Base-by-base conservation (phyloP, 1,140 invertebrate species). In the Probaryconus sp. region DNA sequence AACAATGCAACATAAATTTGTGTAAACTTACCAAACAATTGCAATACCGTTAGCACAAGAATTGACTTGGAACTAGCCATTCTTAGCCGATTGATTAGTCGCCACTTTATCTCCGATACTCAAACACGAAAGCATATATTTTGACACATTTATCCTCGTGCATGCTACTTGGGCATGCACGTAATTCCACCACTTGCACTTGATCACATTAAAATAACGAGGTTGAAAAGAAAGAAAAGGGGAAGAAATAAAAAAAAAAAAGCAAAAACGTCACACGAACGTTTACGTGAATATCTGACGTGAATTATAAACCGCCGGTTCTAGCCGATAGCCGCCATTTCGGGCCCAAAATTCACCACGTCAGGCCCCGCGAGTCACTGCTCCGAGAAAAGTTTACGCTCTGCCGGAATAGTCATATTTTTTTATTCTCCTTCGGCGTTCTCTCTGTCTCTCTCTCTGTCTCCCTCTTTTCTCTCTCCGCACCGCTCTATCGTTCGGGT, bases 371-470 rank as follows among this genome's bases (percentile, higher is more conserved):
- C 58, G 45, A 68, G 61, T 51, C 38, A 64, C 67, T 58, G 55
- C 56, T 53, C 37, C 33, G 50, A 70, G 53, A 74, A 64, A 67
- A 77, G 45, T 67, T 73, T 58, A 67, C 70, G 61, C 61, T 74
- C 76, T 26, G 60, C 58, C 60, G 55, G 65, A 74, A 70, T 51
- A 74, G 65, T 71, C 70, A 70, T 77, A 67, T 68, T 69, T 64
- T 65, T 53, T 64, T 24, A 65, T 69, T 51, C 55, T 72, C 37
- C 60, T 73, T 43, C 48, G 35, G 56, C 63, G 63, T 74, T 63
- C 56, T 56, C 26, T 69, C 33, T 20, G 10, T 40, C 21, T 26
- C 20, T 53, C 21, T 13, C 16, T 67, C 68, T 48, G 64, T 67
- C 65, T 70, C 48, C 37, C 2, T 56, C 55, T 53, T 51, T n/a